These are phyloP conservation scores for Pangasianodon gigas DNA, from an alignment of 2,113 vertebrate genomes.

Conservation along the genomic window DNA sequence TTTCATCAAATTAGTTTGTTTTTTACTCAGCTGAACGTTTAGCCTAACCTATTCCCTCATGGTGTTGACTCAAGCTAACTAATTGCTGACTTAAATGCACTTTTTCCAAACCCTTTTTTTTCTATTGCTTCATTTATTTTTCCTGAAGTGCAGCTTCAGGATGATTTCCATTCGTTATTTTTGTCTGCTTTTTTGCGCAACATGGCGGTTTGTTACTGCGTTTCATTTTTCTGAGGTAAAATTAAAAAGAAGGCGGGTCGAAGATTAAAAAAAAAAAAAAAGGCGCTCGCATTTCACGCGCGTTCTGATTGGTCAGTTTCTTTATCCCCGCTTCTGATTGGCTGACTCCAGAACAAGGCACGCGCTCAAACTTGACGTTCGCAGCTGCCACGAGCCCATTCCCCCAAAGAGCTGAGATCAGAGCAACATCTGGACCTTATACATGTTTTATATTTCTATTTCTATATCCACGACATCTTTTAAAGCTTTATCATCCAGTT, in stretches of 20 bases:
- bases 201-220: not conserved
- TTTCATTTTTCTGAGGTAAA: not conserved
- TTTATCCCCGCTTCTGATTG: constrained; percentile 36
- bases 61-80: not conserved
- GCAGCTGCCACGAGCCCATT: constrained; percentile 15
- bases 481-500: not conserved
- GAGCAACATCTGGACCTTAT: constrained; percentile 34
- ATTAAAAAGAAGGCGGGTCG: not conserved
- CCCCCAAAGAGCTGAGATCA: constrained; percentile 12
- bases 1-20: not conserved
- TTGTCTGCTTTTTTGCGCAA: not conserved
- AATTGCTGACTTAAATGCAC: not conserved
- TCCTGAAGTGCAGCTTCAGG: not conserved
- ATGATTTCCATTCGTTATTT: not conserved
- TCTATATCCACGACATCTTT: not conserved
- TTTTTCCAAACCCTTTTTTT: not conserved
- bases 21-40: not conserved
- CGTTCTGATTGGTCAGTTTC: constrained; percentile 64
- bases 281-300: constrained; percentile 37
- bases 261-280: no score
- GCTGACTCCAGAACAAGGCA: constrained; percentile 53
- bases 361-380: constrained; percentile 33
- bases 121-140: not conserved
- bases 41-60: not conserved
- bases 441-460: not conserved